These are phyloP conservation scores for Philaenus spumarius DNA, from an alignment of 1,140 invertebrate species.

Conservation along the genomic window DNA sequence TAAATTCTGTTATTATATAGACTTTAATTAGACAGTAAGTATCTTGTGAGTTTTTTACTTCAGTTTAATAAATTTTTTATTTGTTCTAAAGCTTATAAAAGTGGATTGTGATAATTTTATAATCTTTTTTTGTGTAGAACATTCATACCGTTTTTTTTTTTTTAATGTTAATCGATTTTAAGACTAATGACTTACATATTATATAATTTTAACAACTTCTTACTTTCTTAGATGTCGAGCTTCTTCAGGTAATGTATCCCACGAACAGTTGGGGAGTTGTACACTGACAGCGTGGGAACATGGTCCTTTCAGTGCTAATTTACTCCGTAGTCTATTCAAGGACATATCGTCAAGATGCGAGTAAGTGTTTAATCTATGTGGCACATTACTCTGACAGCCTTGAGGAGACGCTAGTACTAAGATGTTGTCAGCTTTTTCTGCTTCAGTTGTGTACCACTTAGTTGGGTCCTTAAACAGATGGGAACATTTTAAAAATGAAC, in stretches of 20 bases:
- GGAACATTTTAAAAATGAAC: no score
- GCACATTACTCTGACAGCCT: not conserved
- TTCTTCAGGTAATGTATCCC: conserved; percentile 15
- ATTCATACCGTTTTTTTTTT: no score
- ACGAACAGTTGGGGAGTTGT: conserved; percentile 12
- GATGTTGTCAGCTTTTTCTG: conserved; percentile 13
- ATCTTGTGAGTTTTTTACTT: no score
- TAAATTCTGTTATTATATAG: no score
- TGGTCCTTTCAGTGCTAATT: conserved; percentile 2
- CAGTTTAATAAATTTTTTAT: no score
- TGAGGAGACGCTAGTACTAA: conserved; percentile 17
- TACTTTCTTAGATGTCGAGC: not conserved
- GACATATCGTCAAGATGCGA: conserved; percentile 13
- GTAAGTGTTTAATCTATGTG: conserved; percentile 16
- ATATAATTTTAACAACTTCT: no score
- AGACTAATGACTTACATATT: no score
- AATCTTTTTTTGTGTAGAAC: no score
- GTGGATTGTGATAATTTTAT: no score
- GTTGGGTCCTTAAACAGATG: conserved; percentile 11
- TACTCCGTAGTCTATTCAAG: conserved; percentile 1
- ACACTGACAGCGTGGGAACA: conserved; percentile 9
- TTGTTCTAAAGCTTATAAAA: no score
- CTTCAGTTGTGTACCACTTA: conserved; percentile 14
- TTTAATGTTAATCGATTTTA: no score
- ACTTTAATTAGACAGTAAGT: no score